A percentile compares a stretch with the other conserved stretches of the same genome.
phyloP scores from a whole-genome alignment of 1,140 invertebrate genomes.

The Habropoda laboriosa region DNA sequence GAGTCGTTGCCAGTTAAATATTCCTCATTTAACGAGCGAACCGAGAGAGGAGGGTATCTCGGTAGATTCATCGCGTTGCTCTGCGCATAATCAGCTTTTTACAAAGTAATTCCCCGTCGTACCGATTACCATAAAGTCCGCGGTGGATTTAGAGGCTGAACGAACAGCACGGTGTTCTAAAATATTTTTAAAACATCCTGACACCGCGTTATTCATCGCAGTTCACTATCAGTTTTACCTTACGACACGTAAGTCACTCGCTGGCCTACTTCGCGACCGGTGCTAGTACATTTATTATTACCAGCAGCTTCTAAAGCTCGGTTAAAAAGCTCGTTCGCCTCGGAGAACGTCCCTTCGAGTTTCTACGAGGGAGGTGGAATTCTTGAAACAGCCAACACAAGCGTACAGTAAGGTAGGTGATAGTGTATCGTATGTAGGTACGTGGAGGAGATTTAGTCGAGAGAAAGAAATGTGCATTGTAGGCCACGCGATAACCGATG shows the following conservation, averaged over 20 bases:
- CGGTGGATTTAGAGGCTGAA: constrained; percentile 2
- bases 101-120: constrained; percentile 13
- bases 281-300: constrained; percentile 24
- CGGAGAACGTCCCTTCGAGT: neutral
- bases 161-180: neutral
- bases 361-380: no score
- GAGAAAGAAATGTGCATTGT: constrained; percentile 3
- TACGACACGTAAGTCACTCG: constrained; percentile 2
- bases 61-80: neutral
- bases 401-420: no score
- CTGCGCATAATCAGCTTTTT: constrained; percentile 27
- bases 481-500: constrained; percentile 24
- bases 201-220: constrained; percentile 32
- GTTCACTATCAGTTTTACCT: neutral
- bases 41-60: constrained; percentile 3
- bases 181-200: constrained; percentile 42
- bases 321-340: neutral
- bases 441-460: neutral
- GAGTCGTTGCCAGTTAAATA: constrained; percentile 1
- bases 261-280: constrained; percentile 14
- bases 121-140: constrained; percentile 13
- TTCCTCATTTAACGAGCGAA: constrained; percentile 5
- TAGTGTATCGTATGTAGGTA: no score
- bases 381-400: neutral
- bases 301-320: neutral